Percentiles rank a stretch among this genome's conserved stretches.
phyloP scores from a whole-genome alignment of 2,888 invertebrate genomes.

The Cylindroiulus punctatus region DNA sequence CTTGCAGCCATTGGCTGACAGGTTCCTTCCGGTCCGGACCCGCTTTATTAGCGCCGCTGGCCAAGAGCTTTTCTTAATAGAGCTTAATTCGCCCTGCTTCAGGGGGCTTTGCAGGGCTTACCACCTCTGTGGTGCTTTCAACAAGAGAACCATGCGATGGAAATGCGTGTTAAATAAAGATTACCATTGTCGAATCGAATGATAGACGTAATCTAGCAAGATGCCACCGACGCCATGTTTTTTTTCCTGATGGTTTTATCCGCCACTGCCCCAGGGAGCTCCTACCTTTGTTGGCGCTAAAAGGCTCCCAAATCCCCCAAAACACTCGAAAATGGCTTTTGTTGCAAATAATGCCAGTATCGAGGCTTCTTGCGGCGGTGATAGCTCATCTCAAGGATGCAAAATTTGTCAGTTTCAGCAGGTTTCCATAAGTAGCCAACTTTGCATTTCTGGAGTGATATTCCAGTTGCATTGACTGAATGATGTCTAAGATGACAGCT shows the following conservation, averaged over 20 bases:
- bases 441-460: too few relatives aligned
- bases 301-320: neutral
- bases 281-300: neutral
- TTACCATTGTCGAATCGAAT: constrained; percentile 37
- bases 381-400: too few relatives aligned
- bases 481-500: too few relatives aligned
- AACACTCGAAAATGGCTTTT: neutral
- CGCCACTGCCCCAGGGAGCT: neutral
- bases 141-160: too few relatives aligned
- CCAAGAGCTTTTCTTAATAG: constrained; percentile 30
- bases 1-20: neutral
- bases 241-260: constrained; percentile 17
- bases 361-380: too few relatives aligned
- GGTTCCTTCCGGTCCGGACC: constrained; percentile 1
- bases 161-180: constrained; percentile 16
- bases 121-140: neutral
- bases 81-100: neutral
- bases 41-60: neutral
- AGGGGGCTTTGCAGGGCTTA: neutral
- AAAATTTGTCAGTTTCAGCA: too few relatives aligned
- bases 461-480: too few relatives aligned
- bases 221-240: neutral
- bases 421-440: too few relatives aligned
- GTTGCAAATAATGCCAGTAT: neutral
- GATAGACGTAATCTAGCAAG: constrained; percentile 42